phyloP scores from a whole-genome alignment of 2,797 vertebrate genomes.

The Netta rufina region DNA sequence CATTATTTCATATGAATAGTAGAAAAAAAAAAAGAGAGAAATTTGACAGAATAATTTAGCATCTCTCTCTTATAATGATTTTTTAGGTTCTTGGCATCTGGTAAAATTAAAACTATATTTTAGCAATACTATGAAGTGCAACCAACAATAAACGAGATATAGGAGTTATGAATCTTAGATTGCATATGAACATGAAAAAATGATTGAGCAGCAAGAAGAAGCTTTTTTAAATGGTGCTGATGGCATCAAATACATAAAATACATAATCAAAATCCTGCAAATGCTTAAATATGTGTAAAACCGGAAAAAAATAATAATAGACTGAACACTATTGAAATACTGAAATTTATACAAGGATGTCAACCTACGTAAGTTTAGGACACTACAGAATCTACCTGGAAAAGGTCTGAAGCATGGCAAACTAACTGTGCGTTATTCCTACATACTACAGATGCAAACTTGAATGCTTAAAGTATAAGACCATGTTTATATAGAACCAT shows the following conservation, averaged over 20 bases:
- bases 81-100: constrained; percentile 3
- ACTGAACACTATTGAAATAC: background rate
- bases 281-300: background rate
- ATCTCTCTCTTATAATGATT: background rate
- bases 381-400: background rate
- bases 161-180: background rate
- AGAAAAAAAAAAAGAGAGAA: background rate
- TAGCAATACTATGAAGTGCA: background rate
- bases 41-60: background rate
- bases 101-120: constrained; percentile 39
- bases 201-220: background rate
- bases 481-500: background rate
- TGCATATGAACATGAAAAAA: background rate
- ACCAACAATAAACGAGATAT: background rate
- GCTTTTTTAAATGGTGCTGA: background rate
- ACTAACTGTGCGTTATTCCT: background rate
- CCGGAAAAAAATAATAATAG: background rate
- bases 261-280: background rate
- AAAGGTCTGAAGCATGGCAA: background rate
- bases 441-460: background rate
- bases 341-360: background rate
- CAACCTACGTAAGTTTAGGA: background rate
- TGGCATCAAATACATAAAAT: background rate
- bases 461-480: background rate
- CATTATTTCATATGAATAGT: background rate